phyloP scores from a whole-genome alignment of 2,888 invertebrate species.

The Habrosyne pyritoides region DNA sequence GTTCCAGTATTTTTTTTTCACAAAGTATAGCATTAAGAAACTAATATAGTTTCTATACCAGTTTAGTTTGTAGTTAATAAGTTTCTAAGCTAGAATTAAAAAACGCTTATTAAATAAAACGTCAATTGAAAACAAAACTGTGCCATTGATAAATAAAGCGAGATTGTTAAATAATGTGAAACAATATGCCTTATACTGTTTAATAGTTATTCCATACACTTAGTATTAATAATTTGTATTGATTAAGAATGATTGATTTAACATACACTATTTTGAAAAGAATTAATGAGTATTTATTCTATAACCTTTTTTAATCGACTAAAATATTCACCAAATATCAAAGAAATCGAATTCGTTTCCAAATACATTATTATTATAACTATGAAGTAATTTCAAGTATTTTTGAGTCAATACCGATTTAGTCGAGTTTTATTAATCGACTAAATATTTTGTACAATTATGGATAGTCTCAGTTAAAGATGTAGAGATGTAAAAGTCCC shows the following conservation, averaged over 20 bases:
- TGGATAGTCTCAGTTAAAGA: neutral
- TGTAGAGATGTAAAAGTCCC: no score
- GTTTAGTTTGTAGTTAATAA: neutral
- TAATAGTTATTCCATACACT: slow-evolving; percentile 1
- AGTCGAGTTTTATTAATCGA: slow-evolving; percentile 3
- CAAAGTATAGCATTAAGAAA: neutral
- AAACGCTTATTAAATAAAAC: neutral
- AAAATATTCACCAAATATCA: slow-evolving; percentile 1
- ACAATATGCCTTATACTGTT: slow-evolving; percentile 1
- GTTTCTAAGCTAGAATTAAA: slow-evolving; percentile 1
- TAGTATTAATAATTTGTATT: neutral
- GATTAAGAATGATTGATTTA: neutral
- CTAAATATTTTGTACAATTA: neutral
- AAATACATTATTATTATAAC: neutral
- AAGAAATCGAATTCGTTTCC: no score
- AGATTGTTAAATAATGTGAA: neutral
- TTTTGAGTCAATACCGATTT: neutral
- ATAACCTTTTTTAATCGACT: neutral
- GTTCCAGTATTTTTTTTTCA: neutral
- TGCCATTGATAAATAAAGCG: slow-evolving; percentile 1
- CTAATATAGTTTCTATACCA: neutral
- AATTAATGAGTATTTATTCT: neutral
- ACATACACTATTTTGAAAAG: neutral
- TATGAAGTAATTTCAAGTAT: neutral
- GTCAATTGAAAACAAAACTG: neutral